Evolutionary conservation across 2,797 vertebrate genomes (phyloP).

Genomic region (Enteromius trimaculatus): DNA sequence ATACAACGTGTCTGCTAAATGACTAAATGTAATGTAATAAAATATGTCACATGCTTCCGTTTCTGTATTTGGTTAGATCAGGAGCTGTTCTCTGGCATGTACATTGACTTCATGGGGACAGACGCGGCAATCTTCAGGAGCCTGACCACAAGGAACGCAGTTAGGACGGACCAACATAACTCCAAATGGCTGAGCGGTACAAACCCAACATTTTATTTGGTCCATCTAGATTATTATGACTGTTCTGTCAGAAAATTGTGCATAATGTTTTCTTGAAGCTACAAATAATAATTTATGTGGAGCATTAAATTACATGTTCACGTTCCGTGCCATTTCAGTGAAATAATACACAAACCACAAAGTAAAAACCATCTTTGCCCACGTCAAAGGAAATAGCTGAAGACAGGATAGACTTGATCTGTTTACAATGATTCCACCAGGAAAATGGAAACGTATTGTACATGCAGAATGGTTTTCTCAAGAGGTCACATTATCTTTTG

Average conservation of each 20-base stretch:
- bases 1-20: background rate
- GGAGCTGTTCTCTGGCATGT: conserved; percentile 98
- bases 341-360: conserved; percentile 33
- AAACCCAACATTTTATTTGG: conserved; percentile 29
- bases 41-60: background rate
- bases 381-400: conserved; percentile 8
- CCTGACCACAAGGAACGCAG: conserved; percentile 91
- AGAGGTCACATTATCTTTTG: conserved; percentile 3
- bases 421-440: conserved; percentile 7
- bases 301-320: conserved; percentile 17
- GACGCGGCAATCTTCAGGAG: conserved; percentile 98
- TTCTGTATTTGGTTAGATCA: conserved; percentile 79
- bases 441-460: conserved; percentile 16
- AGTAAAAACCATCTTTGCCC: background rate
- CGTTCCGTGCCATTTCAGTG: conserved; percentile 1
- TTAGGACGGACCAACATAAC: conserved; percentile 97
- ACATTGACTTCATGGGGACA: conserved; percentile 99
- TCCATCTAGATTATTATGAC: background rate
- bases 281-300: conserved; percentile 13
- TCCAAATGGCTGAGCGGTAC: conserved; percentile 99
- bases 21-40: too few relatives aligned
- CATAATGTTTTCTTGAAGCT: background rate
- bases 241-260: conserved; percentile 12
- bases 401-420: background rate
- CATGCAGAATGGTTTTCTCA: background rate